These are phyloP conservation scores for Cephalotes varians DNA, from an alignment of 2,888 invertebrate species.

Conservation along the genomic window DNA sequence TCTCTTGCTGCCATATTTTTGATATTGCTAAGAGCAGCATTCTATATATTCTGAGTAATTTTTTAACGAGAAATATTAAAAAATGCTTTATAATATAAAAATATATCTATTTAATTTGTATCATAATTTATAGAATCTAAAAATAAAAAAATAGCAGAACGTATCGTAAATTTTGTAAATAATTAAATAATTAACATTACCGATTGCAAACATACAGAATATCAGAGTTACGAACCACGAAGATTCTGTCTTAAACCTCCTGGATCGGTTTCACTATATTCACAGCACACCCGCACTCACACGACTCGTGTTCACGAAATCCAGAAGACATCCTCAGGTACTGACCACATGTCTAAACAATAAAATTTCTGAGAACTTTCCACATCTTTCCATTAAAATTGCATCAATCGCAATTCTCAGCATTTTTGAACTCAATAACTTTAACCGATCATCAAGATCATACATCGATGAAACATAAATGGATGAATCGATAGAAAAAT, in stretches of 20 bases:
- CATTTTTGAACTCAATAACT: not conserved
- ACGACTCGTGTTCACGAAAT: not conserved
- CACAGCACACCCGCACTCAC: too few relatives aligned
- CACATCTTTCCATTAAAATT: not conserved
- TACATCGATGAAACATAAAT: not conserved
- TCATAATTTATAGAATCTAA: not conserved
- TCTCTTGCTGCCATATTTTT: not conserved
- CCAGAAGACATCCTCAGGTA: not conserved
- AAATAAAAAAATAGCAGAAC: not conserved
- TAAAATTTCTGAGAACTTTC: not conserved
- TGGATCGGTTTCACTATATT: not conserved
- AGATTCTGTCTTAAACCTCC: not conserved
- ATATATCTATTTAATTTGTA: not conserved
- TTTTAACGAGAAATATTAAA: not conserved
- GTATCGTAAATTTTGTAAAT: not conserved
- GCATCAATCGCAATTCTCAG: not conserved
- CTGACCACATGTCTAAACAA: too few relatives aligned
- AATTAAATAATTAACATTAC: constrained; percentile 19
- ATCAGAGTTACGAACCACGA: not conserved
- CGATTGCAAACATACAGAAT: not conserved
- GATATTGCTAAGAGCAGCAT: not conserved
- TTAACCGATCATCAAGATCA: not conserved
- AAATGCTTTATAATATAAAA: not conserved
- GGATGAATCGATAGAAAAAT: constrained; percentile 5
- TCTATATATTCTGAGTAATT: not conserved